These are phyloP conservation scores for Staurois parvus DNA, from an alignment of 2,797 vertebrate species.

Conservation along the genomic window DNA sequence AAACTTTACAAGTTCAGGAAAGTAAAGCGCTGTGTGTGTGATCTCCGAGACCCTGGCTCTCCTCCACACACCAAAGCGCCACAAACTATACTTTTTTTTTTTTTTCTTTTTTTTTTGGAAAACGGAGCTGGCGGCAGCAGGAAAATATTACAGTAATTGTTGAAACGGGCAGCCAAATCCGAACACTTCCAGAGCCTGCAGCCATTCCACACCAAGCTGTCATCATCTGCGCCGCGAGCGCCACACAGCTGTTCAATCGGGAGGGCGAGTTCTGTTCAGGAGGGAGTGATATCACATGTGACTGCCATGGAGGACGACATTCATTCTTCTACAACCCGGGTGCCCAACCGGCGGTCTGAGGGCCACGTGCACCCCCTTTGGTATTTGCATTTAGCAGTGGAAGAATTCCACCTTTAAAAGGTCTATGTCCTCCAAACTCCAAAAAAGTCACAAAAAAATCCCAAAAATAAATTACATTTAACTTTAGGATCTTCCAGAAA, in stretches of 20 bases:
- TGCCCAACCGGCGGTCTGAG: no score
- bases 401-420: no score
- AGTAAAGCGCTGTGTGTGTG: neutral
- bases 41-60: neutral
- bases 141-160: constrained; percentile 20
- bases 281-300: neutral
- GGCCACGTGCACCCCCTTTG: no score
- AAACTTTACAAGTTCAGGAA: constrained; percentile 4
- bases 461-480: constrained; percentile 82
- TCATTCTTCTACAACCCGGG: no score
- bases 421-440: neutral
- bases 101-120: neutral
- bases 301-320: neutral
- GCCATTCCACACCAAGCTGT: neutral
- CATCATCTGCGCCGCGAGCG: no score
- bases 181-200: neutral
- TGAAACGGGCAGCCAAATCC: neutral
- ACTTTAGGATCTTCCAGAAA: constrained; percentile 63
- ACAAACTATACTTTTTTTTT: neutral
- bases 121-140: neutral
- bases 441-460: constrained; percentile 75
- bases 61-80: neutral
- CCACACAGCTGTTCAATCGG: constrained; percentile 11
- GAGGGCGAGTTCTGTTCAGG: neutral
- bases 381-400: no score